phyloP scores from a whole-genome alignment of 2,888 invertebrate genomes.

The Leucophora obtusa region DNA sequence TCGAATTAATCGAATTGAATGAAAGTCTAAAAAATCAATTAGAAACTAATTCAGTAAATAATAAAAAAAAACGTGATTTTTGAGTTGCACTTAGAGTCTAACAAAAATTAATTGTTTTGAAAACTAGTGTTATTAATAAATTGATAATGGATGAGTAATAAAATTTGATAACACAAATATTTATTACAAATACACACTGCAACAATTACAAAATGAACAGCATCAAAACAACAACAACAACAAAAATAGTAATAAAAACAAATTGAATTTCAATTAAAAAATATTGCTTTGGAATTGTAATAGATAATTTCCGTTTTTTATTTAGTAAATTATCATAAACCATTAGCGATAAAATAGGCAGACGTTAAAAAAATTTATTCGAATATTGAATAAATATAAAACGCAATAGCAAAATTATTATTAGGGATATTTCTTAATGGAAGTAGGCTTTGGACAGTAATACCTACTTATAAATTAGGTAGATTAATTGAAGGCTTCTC shows the following conservation, averaged over 20 bases:
- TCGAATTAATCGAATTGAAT: too few species aligned
- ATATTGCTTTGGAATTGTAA: conserved; percentile 33
- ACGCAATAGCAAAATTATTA: not conserved
- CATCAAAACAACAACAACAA: not conserved
- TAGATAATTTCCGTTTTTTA: conserved; percentile 15
- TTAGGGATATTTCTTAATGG: not conserved
- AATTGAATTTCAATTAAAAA: conserved; percentile 38
- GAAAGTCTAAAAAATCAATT: too few species aligned
- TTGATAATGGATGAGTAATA: conserved; percentile 17
- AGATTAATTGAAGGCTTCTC: too few species aligned
- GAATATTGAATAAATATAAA: conserved; percentile 26
- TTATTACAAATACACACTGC: not conserved
- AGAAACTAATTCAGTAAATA: too few species aligned
- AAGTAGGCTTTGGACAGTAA: conserved; percentile 7
- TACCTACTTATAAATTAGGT: too few species aligned
- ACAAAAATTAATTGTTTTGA: too few species aligned
- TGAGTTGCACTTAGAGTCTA: too few species aligned
- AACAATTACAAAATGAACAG: not conserved
- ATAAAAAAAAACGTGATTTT: too few species aligned
- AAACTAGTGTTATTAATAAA: conserved; percentile 31
- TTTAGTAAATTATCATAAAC: not conserved
- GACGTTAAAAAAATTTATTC: not conserved
- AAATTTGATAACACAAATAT: not conserved
- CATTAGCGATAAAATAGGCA: not conserved
- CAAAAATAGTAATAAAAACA: conserved; percentile 32